Evolutionary conservation across 1,140 invertebrate genomes (phyloP).

Genomic region (Camponotus vicinus): DNA sequence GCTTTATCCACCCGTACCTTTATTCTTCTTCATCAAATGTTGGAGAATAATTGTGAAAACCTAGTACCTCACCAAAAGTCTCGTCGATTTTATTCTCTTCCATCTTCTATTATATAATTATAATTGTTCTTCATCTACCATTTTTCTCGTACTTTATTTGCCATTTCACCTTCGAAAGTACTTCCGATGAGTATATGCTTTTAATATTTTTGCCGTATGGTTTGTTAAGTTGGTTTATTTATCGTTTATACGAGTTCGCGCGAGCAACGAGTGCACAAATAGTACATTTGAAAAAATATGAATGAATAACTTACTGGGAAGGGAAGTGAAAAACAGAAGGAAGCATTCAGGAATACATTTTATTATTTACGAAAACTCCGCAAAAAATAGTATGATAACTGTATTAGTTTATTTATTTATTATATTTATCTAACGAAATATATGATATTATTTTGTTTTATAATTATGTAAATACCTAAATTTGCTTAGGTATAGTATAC

Average conservation of each 20-base stretch:
- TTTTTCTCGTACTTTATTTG: slow-evolving; percentile 18
- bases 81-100: slow-evolving; percentile 27
- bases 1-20: slow-evolving; percentile 26
- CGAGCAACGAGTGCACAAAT: background rate
- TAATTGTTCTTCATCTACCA: slow-evolving; percentile 48
- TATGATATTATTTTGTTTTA: background rate
- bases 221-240: slow-evolving; percentile 16
- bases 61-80: slow-evolving; percentile 60
- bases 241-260: background rate
- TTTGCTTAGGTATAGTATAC: background rate
- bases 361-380: background rate
- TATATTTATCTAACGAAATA: background rate
- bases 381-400: slow-evolving; percentile 13
- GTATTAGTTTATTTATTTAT: slow-evolving; percentile 9
- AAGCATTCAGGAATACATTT: slow-evolving; percentile 22
- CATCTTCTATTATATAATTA: slow-evolving; percentile 43
- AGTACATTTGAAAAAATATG: background rate
- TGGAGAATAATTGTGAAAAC: slow-evolving; percentile 72
- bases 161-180: slow-evolving; percentile 17
- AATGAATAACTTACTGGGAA: background rate
- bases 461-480: slow-evolving; percentile 5
- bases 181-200: background rate
- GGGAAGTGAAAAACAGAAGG: background rate
- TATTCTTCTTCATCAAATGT: slow-evolving; percentile 53
- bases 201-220: slow-evolving; percentile 33